Conservation (phyloP, 2,113 vertebrate species). For the Galemys pyrenaicus region DNA sequence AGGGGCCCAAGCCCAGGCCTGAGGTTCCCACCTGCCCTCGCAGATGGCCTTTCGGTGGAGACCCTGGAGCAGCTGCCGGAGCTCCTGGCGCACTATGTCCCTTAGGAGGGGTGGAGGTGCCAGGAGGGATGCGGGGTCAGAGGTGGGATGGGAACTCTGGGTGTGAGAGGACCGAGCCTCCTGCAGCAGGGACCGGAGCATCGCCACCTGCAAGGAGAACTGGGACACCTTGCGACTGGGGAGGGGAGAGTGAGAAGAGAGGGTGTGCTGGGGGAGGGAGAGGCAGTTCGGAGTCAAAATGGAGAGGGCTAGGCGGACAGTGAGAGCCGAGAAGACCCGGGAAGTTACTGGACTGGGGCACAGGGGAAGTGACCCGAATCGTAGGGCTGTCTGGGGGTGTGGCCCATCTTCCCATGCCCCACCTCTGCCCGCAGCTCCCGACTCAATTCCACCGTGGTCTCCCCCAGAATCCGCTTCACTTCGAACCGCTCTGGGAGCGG, state of each 20-base stretch:
- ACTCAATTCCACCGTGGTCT: constrained; percentile 86
- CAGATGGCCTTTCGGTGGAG: constrained; percentile 78
- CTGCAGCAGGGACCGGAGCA: constrained; percentile 84
- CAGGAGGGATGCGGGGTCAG: constrained; percentile 76
- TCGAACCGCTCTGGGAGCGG: constrained; percentile 85
- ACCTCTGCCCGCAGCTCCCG: constrained; percentile 89
- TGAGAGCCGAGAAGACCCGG: neutral
- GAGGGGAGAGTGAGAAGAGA: neutral
- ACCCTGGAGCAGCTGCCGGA: constrained; percentile 87
- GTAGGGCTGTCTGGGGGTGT: neutral
- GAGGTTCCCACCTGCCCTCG: constrained; percentile 80
- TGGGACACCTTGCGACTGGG: constrained; percentile 35
- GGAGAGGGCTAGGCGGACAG: neutral
- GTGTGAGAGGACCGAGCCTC: constrained; percentile 61
- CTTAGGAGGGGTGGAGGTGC: constrained; percentile 89
- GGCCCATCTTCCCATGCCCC: constrained; percentile 52
- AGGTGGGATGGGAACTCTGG: neutral
- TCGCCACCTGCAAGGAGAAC: constrained; percentile 83
- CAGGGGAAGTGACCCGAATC: neutral
- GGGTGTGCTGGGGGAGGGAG: neutral
- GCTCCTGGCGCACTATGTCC: constrained; percentile 90
- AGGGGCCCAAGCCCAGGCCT: neutral
- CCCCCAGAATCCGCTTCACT: constrained; percentile 86
- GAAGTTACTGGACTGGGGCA: neutral
- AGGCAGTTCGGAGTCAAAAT: neutral